phyloP scores from a whole-genome alignment of 2,797 vertebrate species.

The Rhinichthys osculus region DNA sequence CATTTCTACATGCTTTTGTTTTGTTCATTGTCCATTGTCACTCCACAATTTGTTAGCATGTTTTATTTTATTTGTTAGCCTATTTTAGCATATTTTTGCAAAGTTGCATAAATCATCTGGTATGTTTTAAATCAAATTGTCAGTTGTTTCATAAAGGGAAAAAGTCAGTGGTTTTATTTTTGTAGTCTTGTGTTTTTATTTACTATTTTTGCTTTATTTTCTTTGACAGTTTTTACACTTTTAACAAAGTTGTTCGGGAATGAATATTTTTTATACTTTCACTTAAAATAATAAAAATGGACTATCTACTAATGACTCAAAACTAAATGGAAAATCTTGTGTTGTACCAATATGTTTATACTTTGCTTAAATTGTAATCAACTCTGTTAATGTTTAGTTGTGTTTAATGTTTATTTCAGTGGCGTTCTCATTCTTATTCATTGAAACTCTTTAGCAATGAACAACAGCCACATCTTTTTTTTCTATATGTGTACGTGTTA shows the following conservation, averaged over 20 bases:
- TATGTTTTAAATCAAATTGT: background rate
- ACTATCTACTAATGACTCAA: background rate
- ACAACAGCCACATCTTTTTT: background rate
- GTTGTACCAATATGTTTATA: conserved; percentile 13
- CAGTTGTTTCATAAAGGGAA: background rate
- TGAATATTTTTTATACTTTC: conserved; percentile 17
- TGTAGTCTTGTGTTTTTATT: conserved; percentile 13
- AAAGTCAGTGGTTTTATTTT: conserved; percentile 19
- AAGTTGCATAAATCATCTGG: background rate
- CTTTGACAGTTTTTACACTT: background rate
- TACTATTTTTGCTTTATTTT: background rate
- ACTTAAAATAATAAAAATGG: background rate
- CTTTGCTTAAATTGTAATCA: background rate
- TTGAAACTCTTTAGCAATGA: conserved; percentile 2
- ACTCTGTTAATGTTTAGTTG: conserved; percentile 23
- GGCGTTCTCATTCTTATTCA: conserved; percentile 3
- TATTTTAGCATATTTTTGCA: background rate
- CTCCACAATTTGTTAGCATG: background rate
- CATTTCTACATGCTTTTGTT: conserved; percentile 3
- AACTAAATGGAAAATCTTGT: background rate
- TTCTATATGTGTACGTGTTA: background rate
- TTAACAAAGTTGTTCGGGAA: background rate
- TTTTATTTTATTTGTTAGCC: too few species aligned
- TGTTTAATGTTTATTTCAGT: conserved; percentile 9
- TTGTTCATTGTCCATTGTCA: background rate